Evolutionary conservation across 2,888 invertebrate species (phyloP).

Genomic region (Polymixis lichenea): DNA sequence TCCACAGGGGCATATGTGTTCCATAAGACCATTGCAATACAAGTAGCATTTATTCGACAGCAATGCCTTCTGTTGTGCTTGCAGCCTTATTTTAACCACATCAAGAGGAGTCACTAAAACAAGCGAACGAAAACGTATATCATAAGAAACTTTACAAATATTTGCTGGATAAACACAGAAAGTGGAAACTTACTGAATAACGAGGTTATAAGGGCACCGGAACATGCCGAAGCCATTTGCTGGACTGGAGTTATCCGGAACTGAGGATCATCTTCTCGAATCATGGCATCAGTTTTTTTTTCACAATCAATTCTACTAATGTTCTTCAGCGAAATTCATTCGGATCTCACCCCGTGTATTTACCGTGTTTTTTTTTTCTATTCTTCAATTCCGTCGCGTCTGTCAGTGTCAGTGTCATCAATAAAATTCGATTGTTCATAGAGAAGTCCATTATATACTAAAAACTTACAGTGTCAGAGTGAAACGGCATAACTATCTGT

Average conservation of each 20-base stretch:
- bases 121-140: conserved; percentile 13
- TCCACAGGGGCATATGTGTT: conserved; percentile 97
- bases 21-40: conserved; percentile 99
- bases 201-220: conserved; percentile 97
- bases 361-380: conserved; percentile 45
- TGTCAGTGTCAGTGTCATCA: conserved; percentile 30
- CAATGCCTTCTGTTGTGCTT: conserved; percentile 97
- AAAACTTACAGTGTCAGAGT: not conserved
- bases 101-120: conserved; percentile 98
- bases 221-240: conserved; percentile 96
- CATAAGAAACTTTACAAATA: not conserved
- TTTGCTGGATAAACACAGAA: conserved; percentile 13
- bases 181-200: conserved; percentile 93
- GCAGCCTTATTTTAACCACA: conserved; percentile 99
- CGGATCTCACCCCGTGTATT: conserved; percentile 42
- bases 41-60: conserved; percentile 97
- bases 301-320: conserved; percentile 34
- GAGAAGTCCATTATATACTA: not conserved
- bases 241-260: conserved; percentile 95
- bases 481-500: not conserved
- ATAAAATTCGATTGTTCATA: conserved; percentile 7
- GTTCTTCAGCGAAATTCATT: conserved; percentile 49
- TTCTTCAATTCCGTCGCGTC: conserved; percentile 17
- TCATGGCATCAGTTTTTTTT: conserved; percentile 74
- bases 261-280: conserved; percentile 93